Conservation (phyloP, 2,797 vertebrate genomes). For the Propithecus perrieri region DNA sequence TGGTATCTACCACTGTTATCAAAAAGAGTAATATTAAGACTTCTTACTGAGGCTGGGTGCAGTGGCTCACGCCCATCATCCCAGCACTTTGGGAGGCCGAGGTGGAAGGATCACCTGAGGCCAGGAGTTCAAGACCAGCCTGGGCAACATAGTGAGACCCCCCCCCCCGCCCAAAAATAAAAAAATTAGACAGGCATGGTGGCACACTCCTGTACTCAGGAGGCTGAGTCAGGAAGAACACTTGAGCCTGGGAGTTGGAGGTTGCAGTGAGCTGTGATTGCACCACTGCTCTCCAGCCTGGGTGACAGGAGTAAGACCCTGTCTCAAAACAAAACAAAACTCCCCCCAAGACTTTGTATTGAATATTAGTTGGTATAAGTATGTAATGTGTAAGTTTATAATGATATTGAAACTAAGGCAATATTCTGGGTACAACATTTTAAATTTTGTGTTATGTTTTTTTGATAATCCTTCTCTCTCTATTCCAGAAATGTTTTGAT, state of each 20-base stretch:
- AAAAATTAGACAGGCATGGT: background rate
- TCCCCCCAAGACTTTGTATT: background rate
- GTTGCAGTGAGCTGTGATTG: no score
- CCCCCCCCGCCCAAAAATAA: no score
- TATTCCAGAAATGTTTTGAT: conserved; percentile 97
- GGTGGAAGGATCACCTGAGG: background rate
- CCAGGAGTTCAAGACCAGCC: background rate
- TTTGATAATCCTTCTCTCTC: conserved; percentile 70
- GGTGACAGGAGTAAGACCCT: no score
- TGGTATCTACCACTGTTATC: background rate
- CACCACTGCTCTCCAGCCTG: no score
- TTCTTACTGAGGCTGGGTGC: background rate
- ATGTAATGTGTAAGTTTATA: background rate
- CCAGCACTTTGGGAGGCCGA: background rate
- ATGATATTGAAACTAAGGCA: background rate
- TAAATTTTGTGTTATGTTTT: conserved; percentile 37
- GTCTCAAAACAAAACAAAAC: no score
- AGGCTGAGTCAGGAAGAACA: no score
- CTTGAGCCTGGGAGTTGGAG: no score
- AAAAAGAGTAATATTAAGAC: background rate
- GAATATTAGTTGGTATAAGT: background rate
- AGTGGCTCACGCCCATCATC: background rate
- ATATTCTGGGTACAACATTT: background rate
- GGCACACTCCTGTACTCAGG: no score
- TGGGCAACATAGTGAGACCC: background rate